A percentile compares a stretch with the other conserved stretches of the same genome.
These are phyloP conservation scores for Melanostigma gelatinosum DNA, from an alignment of 2,113 vertebrate genomes.

Conservation along the genomic window DNA sequence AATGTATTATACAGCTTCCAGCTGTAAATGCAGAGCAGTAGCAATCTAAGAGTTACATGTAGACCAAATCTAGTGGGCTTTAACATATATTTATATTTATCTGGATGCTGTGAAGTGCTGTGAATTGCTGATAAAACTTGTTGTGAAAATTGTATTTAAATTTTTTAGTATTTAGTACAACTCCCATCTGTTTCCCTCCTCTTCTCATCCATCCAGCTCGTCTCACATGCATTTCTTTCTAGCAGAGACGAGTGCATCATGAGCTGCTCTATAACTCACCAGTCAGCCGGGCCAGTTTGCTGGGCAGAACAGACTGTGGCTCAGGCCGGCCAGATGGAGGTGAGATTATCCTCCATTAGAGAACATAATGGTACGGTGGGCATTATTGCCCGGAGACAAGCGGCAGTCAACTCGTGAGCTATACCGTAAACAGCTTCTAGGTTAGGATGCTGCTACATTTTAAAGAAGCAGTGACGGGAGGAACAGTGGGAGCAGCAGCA, in stretches of 20 bases:
- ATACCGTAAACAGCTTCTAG: not conserved
- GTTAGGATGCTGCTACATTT: not conserved
- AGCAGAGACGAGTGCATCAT: conserved; percentile 17
- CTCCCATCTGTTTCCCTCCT: not conserved
- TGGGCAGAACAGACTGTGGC: conserved; percentile 48
- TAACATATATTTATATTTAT: not conserved
- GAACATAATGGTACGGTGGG: conserved; percentile 51
- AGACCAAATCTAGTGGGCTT: not conserved
- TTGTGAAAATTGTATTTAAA: not conserved
- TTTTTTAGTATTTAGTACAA: not conserved
- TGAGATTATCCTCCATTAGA: conserved; percentile 72
- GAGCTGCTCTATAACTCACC: conserved; percentile 27
- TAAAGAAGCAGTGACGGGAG: not conserved
- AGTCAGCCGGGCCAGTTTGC: conserved; percentile 21
- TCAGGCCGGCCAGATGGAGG: conserved; percentile 65
- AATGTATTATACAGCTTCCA: not conserved
- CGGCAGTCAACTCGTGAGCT: conserved; percentile 1
- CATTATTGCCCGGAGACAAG: conserved; percentile 32
- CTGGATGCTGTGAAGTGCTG: not conserved
- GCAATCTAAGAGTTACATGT: not conserved
- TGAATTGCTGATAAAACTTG: not conserved
- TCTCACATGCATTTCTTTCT: not conserved
- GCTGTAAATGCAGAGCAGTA: not conserved
- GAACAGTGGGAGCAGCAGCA: not conserved
- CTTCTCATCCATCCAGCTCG: not conserved